Evolutionary conservation across 2,888 invertebrate species (phyloP), one percentile per base, ranked within the genome.

Genomic region (Epistrophe grossulariae): DNA sequence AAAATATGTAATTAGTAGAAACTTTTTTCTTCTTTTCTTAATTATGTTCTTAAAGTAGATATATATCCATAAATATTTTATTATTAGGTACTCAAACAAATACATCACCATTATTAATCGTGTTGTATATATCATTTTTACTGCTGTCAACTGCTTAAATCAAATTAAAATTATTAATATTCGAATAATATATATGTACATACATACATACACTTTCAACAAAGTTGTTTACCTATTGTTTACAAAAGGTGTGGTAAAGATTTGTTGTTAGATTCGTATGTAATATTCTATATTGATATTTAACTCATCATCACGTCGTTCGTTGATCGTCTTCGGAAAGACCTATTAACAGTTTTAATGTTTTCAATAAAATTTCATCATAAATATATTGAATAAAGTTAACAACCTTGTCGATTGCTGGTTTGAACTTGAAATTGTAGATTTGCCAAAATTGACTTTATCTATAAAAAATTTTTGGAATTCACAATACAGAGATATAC

Each of bases 171-270:
- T 28, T 48, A 66, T 35, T 66, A n/a, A 24, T 15, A 15, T 2
- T 31, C 9, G 28, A 55, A 55, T n/a, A 52, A 50, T 11, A 50
- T 9, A 7, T 10, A 50, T 19, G 4, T 19, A 6, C 4, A 0
- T 13, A 13, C 3, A 24, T 24, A 24, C 24, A 24, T 24, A 55
- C 4, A 15, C 40, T 24, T 4, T 15, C 24, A 43, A 43, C 13
- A 9, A n/a, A 64, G 59, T 59, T 45, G 59, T 59, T 45, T 68
- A n/a, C n/a, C n/a, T n/a, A 80, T 73, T 80, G 80, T 77, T 77
- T 62, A 74, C 45, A n/a, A 55, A 68, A 66, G 66, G 66, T 76
- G 57, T n/a, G 76, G 79, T 52, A 72, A 48, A 55, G 4, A 55
- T 55, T 55, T 60, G 62, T 13, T 79, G 71, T 72, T 52, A 60